Evolutionary conservation across 1,140 invertebrate species (phyloP), one percentile per base, ranked within the genome.

Genomic region (Drosophila albomicans): DNA sequence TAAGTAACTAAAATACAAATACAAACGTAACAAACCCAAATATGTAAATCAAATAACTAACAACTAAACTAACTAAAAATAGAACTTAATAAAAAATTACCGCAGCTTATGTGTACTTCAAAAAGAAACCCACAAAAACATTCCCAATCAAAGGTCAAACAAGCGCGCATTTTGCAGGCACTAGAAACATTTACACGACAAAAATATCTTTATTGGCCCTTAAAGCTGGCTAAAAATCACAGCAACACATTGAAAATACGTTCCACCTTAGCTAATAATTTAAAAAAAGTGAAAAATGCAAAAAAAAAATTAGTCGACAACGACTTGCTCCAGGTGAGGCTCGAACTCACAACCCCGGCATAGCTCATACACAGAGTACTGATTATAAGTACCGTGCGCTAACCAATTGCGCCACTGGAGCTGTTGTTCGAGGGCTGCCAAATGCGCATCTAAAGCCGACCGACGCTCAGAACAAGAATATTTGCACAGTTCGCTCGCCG

Each of bases 271-370:
- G 5, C 48, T 41, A 63, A 65, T 15, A 32, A 10, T 8, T 28
- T 11, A 16, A 56, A 45, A 41, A 61, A 62, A 7, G 5, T 45
- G 2, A 35, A 35, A 20, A 46, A 51, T 45, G 49, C 0, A 52
- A 94, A 95, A 95, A 95, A 93, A 93, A 76, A 69, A 38, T 8
- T 48, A 28, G 49, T 58, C 59, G 25, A 82, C 64, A 54, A 30
- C 48, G 81, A 81, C 93, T 92, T 96, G 96, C 96, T 96, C 96
- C 96, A 96, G 96, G 96, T 97, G 96, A 97, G 96, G 97, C 96
- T 98, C 97, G 97, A 98, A 97, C 97, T 97, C 96, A 97, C 97
- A 97, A 97, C 97, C 97, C 96, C 97, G 96, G 97, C 97, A 98
- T 98, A 91, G 95, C 97, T 97, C 96, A 97, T 71, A 72, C n/a